Evolutionary conservation across 2,797 vertebrate genomes (phyloP).

Genomic region (Denticeps clupeoides): DNA sequence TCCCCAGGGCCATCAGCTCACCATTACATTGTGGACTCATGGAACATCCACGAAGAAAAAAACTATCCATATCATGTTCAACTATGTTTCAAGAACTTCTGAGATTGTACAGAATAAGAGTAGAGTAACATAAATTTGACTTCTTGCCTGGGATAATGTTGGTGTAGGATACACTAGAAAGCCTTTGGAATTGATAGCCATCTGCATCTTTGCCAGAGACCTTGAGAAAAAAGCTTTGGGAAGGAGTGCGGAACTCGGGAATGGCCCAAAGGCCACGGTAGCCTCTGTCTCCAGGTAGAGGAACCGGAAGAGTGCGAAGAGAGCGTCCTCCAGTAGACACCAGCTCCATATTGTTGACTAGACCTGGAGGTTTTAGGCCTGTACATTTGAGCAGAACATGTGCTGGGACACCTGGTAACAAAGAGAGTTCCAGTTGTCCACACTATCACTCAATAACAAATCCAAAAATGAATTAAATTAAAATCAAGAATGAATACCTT

Average conservation of each 20-base stretch:
- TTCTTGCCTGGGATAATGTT: constrained; percentile 71
- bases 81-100: too few species aligned
- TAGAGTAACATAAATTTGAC: neutral
- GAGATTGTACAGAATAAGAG: neutral
- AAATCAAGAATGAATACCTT: constrained; percentile 61
- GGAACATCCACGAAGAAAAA: too few species aligned
- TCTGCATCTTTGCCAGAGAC: constrained; percentile 71
- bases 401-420: constrained; percentile 78
- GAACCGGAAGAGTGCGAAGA: constrained; percentile 56
- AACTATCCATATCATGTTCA: too few species aligned
- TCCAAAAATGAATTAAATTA: too few species aligned
- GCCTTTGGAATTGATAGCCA: constrained; percentile 75
- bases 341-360: constrained; percentile 68
- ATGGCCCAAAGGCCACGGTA: constrained; percentile 69
- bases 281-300: constrained; percentile 56
- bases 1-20: too few species aligned
- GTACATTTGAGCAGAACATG: constrained; percentile 78
- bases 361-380: constrained; percentile 66
- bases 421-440: too few species aligned
- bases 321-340: constrained; percentile 68
- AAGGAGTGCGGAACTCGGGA: constrained; percentile 65
- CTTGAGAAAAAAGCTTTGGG: constrained; percentile 80
- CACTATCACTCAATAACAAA: too few species aligned
- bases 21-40: too few species aligned
- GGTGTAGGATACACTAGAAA: constrained; percentile 83